Base-by-base conservation (phyloP, 2,888 invertebrate genomes). In the Clepsis dumicolana region DNA sequence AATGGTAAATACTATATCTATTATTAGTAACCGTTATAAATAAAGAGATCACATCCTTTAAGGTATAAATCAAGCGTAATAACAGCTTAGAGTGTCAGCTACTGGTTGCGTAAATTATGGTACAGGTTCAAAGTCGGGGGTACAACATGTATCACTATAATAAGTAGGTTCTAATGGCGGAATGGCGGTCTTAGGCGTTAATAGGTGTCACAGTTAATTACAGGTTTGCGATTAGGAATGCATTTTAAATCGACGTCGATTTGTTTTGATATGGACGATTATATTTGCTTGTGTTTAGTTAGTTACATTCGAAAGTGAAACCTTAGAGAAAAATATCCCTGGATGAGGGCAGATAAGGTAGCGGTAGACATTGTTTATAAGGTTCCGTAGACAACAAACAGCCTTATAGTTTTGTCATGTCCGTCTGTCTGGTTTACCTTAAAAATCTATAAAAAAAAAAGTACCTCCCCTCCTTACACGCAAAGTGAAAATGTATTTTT, bases 1-100 rank as follows among this genome's bases (percentile, higher is more conserved):
- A 32, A 0, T 32, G 8, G 16, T 44, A 44, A 44, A 64, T 67
- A 70, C 71, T 72, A 73, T 76, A 71, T 75, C 75, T 75, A 75
- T 74, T 68, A 72, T 71, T 68, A 60, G 66, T 38, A 65, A 67
- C 76, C 72, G 73, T 77, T 74, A 77, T 80, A 77, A 77, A 77
- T 80, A 77, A 77, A 75, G 75, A 73, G 73, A 80, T 80, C 78
- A 71, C 75, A 73, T 78, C 73, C 74, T 77, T 75, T 73, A 59
- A 76, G 73, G 73, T 76, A 77, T 80, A 81, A 80, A 82, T 81
- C 77, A 77, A 57, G 57, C 68, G 70, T 74, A 78, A 79, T 77
- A 75, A 74, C 72, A 74, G 73, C 73, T 75, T 71, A 70, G 52
- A 57, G 67, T 65, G 74, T 74, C 73, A 72, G 75, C 77, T 74